These are phyloP conservation scores for Dendrolimus pini DNA, from an alignment of 2,888 invertebrate species.

Conservation along the genomic window DNA sequence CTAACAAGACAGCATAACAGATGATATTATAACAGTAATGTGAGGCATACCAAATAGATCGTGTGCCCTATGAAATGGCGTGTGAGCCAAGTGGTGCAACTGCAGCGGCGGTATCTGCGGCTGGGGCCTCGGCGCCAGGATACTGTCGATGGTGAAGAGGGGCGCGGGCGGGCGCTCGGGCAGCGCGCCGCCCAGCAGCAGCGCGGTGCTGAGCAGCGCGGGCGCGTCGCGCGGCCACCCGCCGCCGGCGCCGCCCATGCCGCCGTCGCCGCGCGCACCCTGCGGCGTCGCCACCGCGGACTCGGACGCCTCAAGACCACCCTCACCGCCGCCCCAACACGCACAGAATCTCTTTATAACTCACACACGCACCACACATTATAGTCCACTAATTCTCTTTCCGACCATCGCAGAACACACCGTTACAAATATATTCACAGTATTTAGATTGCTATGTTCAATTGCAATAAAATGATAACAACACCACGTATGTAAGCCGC, in stretches of 20 bases:
- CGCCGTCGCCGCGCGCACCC: conserved; percentile 34
- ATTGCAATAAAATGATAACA: no score
- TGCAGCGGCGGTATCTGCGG: conserved; percentile 76
- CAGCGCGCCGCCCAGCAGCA: conserved; percentile 67
- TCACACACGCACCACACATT: conserved; percentile 22
- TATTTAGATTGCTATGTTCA: no score
- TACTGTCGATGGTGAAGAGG: conserved; percentile 92
- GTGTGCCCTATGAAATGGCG: conserved; percentile 81
- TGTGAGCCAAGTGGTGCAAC: conserved; percentile 78
- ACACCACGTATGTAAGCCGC: no score
- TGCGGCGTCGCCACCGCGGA: conserved; percentile 47
- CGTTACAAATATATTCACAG: conserved; percentile 2
- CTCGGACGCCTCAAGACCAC: conserved; percentile 25
- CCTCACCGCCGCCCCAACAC: conserved; percentile 23
- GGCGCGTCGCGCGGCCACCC: conserved; percentile 62
- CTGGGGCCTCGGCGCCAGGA: conserved; percentile 84
- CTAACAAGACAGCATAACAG: no score
- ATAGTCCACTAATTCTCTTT: conserved; percentile 21
- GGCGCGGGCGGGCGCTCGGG: conserved; percentile 69
- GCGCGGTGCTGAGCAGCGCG: conserved; percentile 68
- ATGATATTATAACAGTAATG: conserved; percentile 10
- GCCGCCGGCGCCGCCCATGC: conserved; percentile 48
- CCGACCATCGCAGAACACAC: conserved; percentile 14
- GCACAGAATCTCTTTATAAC: conserved; percentile 14
- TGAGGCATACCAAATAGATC: conserved; percentile 87